These are phyloP conservation scores for Andrena hattorfiana DNA, from an alignment of 2,888 invertebrate genomes.

Conservation along the genomic window DNA sequence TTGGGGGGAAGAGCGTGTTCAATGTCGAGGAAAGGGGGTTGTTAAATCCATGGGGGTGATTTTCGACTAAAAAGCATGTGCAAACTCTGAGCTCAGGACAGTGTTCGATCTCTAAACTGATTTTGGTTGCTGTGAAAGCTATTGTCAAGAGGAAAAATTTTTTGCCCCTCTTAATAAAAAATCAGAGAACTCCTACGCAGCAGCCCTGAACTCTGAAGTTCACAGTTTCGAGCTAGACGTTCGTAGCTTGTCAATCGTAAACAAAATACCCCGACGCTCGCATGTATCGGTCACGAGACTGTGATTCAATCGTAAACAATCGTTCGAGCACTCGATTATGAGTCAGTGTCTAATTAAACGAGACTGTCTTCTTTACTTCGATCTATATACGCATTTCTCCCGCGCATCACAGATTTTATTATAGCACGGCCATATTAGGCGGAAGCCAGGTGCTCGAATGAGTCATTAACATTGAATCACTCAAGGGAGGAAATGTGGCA, in stretches of 20 bases:
- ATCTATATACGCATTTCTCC: not conserved
- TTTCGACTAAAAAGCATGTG: no score
- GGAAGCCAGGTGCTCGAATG: not conserved
- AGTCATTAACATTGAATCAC: not conserved
- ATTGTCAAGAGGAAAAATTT: no score
- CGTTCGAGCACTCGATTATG: constrained; percentile 33
- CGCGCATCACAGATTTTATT: not conserved
- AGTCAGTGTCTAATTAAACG: constrained; percentile 36
- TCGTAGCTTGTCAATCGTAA: not conserved
- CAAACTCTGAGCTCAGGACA: no score
- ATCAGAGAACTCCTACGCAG: no score
- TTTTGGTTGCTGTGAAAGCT: no score
- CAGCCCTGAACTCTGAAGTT: no score
- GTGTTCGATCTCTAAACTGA: no score
- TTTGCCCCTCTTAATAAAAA: no score
- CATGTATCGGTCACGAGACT: constrained; percentile 29
- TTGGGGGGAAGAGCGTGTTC: no score
- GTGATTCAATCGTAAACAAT: constrained; percentile 37
- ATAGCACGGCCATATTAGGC: not conserved
- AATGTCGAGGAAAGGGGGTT: no score
- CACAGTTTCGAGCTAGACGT: not conserved
- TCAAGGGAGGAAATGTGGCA: not conserved
- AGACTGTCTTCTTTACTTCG: not conserved
- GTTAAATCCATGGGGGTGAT: no score
- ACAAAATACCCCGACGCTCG: constrained; percentile 4